phyloP scores from a whole-genome alignment of 2,888 invertebrate species.

The Diaperis boleti region DNA sequence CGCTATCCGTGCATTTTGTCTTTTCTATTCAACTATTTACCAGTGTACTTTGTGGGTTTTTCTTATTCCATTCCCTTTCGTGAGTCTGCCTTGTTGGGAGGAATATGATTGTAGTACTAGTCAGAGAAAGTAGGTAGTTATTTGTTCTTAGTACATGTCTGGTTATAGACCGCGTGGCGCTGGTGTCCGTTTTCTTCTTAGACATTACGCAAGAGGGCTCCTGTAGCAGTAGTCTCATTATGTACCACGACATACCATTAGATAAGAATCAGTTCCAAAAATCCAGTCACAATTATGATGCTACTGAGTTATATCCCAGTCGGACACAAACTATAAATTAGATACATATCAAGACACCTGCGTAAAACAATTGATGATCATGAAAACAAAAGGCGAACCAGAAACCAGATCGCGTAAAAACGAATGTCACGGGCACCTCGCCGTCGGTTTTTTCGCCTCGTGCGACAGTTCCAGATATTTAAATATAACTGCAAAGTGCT shows the following conservation, averaged over 20 bases:
- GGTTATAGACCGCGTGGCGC: slow-evolving; percentile 28
- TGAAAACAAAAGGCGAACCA: slow-evolving; percentile 54
- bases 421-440: slow-evolving; percentile 62
- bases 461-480: slow-evolving; percentile 49
- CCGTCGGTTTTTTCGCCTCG: slow-evolving; percentile 54
- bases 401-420: slow-evolving; percentile 61
- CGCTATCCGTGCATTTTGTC: no score
- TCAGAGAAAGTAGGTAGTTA: no score
- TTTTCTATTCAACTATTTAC: no score
- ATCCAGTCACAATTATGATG: slow-evolving; percentile 62
- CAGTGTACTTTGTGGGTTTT: no score
- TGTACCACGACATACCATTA: slow-evolving; percentile 43
- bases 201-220: slow-evolving; percentile 20
- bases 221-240: slow-evolving; percentile 35
- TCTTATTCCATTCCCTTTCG: no score
- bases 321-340: slow-evolving; percentile 60
- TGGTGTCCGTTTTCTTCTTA: neutral
- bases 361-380: slow-evolving; percentile 63
- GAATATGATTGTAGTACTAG: no score
- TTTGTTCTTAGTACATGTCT: no score
- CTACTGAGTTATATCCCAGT: slow-evolving; percentile 57
- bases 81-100: no score
- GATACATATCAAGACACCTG: slow-evolving; percentile 64
- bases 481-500: slow-evolving; percentile 60
- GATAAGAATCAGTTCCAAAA: slow-evolving; percentile 59